Percentiles rank a stretch among this genome's conserved stretches.
Evolutionary conservation across 2,888 invertebrate species (phyloP).

Genomic region (Coremacera marginata): DNA sequence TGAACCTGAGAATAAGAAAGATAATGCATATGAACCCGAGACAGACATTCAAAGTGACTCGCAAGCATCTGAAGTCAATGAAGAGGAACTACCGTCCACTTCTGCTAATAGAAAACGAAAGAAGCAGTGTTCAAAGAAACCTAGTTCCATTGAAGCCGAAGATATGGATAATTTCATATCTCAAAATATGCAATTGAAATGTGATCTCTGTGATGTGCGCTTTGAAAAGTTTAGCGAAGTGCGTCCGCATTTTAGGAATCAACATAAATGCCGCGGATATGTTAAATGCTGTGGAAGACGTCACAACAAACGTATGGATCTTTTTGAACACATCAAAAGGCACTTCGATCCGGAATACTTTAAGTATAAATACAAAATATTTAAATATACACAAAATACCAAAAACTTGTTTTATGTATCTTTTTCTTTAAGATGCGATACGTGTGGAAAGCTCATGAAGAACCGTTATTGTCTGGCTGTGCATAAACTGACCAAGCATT

Average conservation of each 20-base stretch:
- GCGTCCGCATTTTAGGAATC: slow-evolving; percentile 56
- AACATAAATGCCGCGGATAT: slow-evolving; percentile 59
- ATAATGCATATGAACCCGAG: slow-evolving; percentile 27
- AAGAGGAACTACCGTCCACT: background rate
- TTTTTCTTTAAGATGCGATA: slow-evolving; percentile 46
- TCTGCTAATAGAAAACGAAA: background rate
- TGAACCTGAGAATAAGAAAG: background rate
- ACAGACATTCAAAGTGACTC: slow-evolving; percentile 12
- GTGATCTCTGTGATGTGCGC: slow-evolving; percentile 58
- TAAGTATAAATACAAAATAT: slow-evolving; percentile 51
- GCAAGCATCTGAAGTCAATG: background rate
- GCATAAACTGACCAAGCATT: slow-evolving; percentile 47
- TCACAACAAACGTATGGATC: slow-evolving; percentile 55
- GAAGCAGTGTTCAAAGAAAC: background rate
- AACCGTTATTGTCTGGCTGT: slow-evolving; percentile 45
- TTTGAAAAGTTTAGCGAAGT: slow-evolving; percentile 56
- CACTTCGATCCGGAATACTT: slow-evolving; percentile 62
- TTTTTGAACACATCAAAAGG: slow-evolving; percentile 61
- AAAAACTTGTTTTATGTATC: background rate
- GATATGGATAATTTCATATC: slow-evolving; percentile 42
- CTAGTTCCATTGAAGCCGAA: background rate
- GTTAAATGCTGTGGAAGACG: slow-evolving; percentile 60
- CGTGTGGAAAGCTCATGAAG: slow-evolving; percentile 46
- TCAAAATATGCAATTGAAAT: slow-evolving; percentile 54
- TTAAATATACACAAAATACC: background rate